phyloP scores from a whole-genome alignment of 2,797 vertebrate species.

The Hippocampus kuda region DNA sequence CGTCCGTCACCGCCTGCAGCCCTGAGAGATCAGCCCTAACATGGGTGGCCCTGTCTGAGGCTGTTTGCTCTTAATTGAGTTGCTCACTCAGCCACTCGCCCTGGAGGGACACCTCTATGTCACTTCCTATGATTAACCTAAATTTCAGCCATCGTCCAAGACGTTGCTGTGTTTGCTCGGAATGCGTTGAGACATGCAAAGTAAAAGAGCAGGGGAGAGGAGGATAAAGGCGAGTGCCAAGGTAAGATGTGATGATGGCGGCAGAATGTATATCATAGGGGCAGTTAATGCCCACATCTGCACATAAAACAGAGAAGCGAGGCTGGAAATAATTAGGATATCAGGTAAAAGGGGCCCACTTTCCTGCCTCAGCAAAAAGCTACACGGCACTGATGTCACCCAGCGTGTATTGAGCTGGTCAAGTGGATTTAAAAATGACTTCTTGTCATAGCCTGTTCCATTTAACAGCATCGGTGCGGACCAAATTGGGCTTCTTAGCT shows the following conservation, averaged over 20 bases:
- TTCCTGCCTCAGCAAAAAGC: conserved; percentile 56
- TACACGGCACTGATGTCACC: conserved; percentile 36
- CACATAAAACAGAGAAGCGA: conserved; percentile 38
- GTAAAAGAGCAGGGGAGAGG: conserved; percentile 43
- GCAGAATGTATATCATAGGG: conserved; percentile 29
- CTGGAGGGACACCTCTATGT: conserved; percentile 63
- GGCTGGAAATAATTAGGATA: conserved; percentile 44
- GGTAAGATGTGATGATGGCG: conserved; percentile 43
- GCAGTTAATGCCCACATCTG: conserved; percentile 37
- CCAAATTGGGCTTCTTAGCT: conserved; percentile 58
- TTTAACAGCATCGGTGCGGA: conserved; percentile 45
- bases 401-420: conserved; percentile 41
- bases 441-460: conserved; percentile 48
- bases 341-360: conserved; percentile 41
- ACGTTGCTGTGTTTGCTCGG: conserved; percentile 61
- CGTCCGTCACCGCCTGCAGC: conserved; percentile 38
- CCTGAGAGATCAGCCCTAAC: conserved; percentile 44
- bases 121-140: conserved; percentile 73
- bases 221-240: conserved; percentile 22
- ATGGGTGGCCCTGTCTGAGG: conserved; percentile 57
- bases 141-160: conserved; percentile 62
- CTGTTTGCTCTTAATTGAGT: conserved; percentile 72
- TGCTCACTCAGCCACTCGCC: conserved; percentile 68
- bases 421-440: conserved; percentile 54
- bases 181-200: conserved; percentile 57